These are phyloP conservation scores for Dascyllus trimaculatus DNA, from an alignment of 2,113 vertebrate species.

Conservation along the genomic window DNA sequence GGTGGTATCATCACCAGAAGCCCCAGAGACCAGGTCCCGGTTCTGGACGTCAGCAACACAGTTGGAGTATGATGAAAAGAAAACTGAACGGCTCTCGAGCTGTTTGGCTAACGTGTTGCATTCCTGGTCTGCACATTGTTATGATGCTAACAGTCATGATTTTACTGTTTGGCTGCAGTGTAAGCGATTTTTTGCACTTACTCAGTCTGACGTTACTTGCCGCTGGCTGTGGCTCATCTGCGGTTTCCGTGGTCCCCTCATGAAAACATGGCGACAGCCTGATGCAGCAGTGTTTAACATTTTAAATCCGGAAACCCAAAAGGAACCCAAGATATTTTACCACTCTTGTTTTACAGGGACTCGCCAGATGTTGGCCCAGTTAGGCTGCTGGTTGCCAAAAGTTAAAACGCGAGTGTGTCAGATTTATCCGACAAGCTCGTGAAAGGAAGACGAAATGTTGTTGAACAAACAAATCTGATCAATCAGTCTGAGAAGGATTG, in stretches of 20 bases:
- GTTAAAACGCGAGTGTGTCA: background rate
- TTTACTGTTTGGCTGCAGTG: background rate
- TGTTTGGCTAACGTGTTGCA: background rate
- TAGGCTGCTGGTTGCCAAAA: slow-evolving; percentile 13
- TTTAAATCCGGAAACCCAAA: slow-evolving; percentile 30
- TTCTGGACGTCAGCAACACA: background rate
- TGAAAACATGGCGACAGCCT: slow-evolving; percentile 5
- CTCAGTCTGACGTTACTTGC: background rate
- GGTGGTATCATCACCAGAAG: slow-evolving; percentile 14
- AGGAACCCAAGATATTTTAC: slow-evolving; percentile 25
- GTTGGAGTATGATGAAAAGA: background rate
- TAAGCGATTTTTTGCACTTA: background rate
- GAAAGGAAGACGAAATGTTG: slow-evolving; percentile 19
- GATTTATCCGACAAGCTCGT: background rate
- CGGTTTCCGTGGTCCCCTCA: background rate
- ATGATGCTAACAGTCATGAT: background rate
- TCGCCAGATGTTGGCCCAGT: slow-evolving; percentile 21
- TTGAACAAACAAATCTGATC: slow-evolving; percentile 20
- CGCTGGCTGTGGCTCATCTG: slow-evolving; percentile 18
- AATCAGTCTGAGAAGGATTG: slow-evolving; percentile 20
- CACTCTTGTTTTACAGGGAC: slow-evolving; percentile 16
- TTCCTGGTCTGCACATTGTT: background rate
- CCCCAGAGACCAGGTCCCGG: slow-evolving; percentile 9
- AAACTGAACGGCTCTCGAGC: background rate
- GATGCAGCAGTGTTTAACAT: slow-evolving; percentile 22